Conservation (phyloP, 2,888 invertebrate species). For the Volucella bombylans region DNA sequence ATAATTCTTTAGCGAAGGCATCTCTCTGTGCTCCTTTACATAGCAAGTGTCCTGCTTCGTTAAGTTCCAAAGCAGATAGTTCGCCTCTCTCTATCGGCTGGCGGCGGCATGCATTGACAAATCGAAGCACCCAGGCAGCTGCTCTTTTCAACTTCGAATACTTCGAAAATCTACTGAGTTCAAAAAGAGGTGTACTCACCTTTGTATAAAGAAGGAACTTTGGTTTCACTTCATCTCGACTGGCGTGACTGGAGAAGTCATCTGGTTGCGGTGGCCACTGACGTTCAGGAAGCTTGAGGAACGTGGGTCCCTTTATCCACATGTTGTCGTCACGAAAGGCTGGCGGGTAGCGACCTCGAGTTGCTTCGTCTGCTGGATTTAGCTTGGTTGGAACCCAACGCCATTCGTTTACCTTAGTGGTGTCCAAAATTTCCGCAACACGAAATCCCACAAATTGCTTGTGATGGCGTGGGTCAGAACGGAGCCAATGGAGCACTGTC, state of each 20-base stretch:
- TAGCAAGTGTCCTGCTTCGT: constrained; percentile 28
- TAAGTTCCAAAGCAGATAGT: constrained; percentile 1
- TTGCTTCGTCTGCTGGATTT: too few species aligned
- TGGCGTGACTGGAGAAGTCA: too few species aligned
- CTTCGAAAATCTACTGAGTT: background rate
- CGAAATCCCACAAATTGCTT: constrained; percentile 23
- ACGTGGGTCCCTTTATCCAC: too few species aligned
- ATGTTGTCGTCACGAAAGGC: too few species aligned
- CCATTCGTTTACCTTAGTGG: constrained; percentile 47
- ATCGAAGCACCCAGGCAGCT: constrained; percentile 25
- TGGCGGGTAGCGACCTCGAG: too few species aligned
- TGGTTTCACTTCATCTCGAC: too few species aligned
- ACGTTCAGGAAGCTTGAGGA: too few species aligned
- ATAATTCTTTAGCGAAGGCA: constrained; percentile 18
- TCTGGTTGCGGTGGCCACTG: too few species aligned
- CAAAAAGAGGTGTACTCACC: constrained; percentile 16
- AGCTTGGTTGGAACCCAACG: constrained; percentile 31
- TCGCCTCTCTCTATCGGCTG: too few species aligned
- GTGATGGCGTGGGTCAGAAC: constrained; percentile 70
- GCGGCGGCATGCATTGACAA: too few species aligned
- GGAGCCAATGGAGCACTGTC: constrained; percentile 74
- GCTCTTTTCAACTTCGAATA: constrained; percentile 20
- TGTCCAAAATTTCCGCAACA: too few species aligned
- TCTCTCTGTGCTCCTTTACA: constrained; percentile 12
- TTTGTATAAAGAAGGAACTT: too few species aligned